These are phyloP conservation scores for Philhelius pedissequus DNA, from an alignment of 2,888 invertebrate genomes.

Conservation along the genomic window DNA sequence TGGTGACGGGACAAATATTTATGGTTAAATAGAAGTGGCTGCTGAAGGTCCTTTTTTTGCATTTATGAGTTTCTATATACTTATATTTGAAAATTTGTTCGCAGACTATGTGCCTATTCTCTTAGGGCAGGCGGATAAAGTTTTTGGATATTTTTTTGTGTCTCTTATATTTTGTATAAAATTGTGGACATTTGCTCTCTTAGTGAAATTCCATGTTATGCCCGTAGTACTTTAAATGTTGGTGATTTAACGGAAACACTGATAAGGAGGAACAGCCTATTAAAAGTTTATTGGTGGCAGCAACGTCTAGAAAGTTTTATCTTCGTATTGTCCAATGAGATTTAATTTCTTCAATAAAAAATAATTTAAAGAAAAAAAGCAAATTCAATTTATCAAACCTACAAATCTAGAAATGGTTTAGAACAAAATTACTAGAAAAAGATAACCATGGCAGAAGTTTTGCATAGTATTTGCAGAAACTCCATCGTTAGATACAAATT, in stretches of 20 bases:
- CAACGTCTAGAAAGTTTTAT: not conserved
- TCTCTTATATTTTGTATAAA: not conserved
- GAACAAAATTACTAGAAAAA: too few species aligned
- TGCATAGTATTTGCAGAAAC: too few species aligned
- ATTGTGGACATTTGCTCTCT: not conserved
- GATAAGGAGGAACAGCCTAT: not conserved
- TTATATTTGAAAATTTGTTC: conserved; percentile 42
- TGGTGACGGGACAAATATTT: conserved; percentile 65
- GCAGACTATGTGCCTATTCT: conserved; percentile 28
- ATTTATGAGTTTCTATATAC: not conserved
- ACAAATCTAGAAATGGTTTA: too few species aligned
- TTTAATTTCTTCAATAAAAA: too few species aligned
- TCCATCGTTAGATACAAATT: too few species aligned
- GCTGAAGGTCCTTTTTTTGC: conserved; percentile 15
- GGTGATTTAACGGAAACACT: not conserved
- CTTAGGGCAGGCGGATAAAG: conserved; percentile 4
- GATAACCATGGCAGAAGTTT: too few species aligned
- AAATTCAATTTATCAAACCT: too few species aligned
- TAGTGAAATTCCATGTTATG: not conserved
- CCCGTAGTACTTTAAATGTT: not conserved
- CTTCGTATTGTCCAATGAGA: too few species aligned
- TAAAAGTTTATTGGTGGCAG: not conserved
- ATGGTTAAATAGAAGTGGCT: conserved; percentile 41
- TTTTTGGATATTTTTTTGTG: not conserved
- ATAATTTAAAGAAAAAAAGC: too few species aligned